Conservation (phyloP, 1,140 invertebrate species). For the Aethina tumida region DNA sequence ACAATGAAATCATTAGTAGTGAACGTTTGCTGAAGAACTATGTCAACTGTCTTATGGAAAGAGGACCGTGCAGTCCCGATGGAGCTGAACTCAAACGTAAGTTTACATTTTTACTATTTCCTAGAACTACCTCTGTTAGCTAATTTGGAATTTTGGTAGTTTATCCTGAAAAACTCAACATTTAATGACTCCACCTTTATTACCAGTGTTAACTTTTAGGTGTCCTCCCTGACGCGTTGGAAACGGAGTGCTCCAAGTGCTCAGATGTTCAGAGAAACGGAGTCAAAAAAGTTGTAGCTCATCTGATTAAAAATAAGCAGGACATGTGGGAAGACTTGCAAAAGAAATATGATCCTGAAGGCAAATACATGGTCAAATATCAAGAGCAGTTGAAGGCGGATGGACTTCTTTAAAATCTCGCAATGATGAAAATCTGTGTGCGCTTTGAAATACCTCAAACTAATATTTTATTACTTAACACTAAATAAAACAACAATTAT, state of each 20-base stretch:
- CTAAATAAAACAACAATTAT: no score
- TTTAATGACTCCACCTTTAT: no score
- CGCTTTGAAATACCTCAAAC: no score
- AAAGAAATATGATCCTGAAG: slow-evolving; percentile 34
- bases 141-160: no score
- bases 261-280: slow-evolving; percentile 28
- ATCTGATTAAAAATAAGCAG: slow-evolving; percentile 30
- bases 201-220: no score
- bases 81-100: slow-evolving; percentile 55
- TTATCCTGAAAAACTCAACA: no score
- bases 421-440: no score
- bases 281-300: slow-evolving; percentile 30
- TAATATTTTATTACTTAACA: no score
- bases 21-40: slow-evolving; percentile 53
- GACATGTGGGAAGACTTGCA: slow-evolving; percentile 30
- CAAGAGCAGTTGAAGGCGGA: slow-evolving; percentile 7
- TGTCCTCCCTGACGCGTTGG: slow-evolving; percentile 33
- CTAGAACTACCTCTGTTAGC: no score
- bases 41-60: slow-evolving; percentile 52
- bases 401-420: no score
- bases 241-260: slow-evolving; percentile 34
- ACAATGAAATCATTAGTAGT: slow-evolving; percentile 54
- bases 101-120: no score
- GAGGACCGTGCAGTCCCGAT: slow-evolving; percentile 55
- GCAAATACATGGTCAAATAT: slow-evolving; percentile 28